These are phyloP conservation scores for Plebejus argus DNA, from an alignment of 2,888 invertebrate species.

Conservation along the genomic window DNA sequence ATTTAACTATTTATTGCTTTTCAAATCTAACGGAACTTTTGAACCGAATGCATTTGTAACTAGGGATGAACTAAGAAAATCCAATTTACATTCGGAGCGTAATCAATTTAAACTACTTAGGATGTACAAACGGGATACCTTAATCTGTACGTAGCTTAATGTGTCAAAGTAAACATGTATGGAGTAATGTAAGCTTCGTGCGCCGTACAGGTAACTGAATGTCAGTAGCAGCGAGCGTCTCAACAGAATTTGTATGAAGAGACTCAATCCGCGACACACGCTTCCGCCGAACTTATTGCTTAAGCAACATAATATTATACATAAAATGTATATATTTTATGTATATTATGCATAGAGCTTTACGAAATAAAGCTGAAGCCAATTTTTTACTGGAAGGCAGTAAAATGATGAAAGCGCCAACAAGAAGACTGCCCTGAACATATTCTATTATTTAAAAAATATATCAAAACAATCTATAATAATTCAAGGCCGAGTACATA, in stretches of 20 bases:
- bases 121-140: constrained; percentile 1
- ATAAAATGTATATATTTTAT: too few species aligned
- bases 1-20: not conserved
- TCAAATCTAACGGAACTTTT: not conserved
- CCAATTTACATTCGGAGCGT: not conserved
- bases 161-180: constrained; percentile 17
- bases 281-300: not conserved
- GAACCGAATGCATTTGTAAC: not conserved
- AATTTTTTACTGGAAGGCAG: too few species aligned
- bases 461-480: too few species aligned
- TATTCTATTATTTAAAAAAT: too few species aligned
- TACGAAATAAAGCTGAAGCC: too few species aligned
- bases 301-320: not conserved
- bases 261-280: constrained; percentile 10
- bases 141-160: constrained; percentile 12
- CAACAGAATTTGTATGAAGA: constrained; percentile 16
- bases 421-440: too few species aligned
- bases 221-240: constrained; percentile 14
- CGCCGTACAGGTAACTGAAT: constrained; percentile 26
- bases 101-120: constrained; percentile 7
- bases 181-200: constrained; percentile 6
- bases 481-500: too few species aligned
- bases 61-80: not conserved
- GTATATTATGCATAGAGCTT: too few species aligned
- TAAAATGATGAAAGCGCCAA: too few species aligned